phyloP scores from a whole-genome alignment of 2,797 vertebrate genomes.

The Dendrocincla tyrannina region DNA sequence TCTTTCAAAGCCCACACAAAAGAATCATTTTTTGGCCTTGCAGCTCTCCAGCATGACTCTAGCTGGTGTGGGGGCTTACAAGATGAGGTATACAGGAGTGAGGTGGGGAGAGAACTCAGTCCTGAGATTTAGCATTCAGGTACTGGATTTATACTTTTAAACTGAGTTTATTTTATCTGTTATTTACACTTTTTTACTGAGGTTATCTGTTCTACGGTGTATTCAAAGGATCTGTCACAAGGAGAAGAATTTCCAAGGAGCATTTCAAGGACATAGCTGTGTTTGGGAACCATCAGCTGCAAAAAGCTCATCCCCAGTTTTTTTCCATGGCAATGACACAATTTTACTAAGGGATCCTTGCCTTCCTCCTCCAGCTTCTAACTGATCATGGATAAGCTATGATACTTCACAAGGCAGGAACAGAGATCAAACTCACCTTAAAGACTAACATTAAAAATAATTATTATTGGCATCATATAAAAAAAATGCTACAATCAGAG shows the following conservation, averaged over 20 bases:
- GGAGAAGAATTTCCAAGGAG: not conserved
- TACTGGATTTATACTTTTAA: not conserved
- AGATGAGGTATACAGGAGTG: not conserved
- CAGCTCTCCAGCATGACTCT: not conserved
- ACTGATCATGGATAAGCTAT: not conserved
- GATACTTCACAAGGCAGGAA: not conserved
- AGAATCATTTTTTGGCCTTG: not conserved
- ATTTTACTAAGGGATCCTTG: not conserved
- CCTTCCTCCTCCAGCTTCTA: not conserved
- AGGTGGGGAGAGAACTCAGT: not conserved
- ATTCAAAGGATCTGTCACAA: not conserved
- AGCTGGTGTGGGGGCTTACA: not conserved
- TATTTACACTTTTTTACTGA: not conserved
- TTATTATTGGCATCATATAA: conserved; percentile 11
- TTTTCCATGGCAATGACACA: not conserved
- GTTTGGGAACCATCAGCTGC: not conserved
- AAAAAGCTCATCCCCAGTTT: not conserved
- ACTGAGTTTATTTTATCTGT: not conserved
- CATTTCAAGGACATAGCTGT: not conserved
- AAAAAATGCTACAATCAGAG: not conserved
- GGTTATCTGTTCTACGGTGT: not conserved
- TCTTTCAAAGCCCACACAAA: not conserved
- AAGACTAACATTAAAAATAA: not conserved
- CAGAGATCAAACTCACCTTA: not conserved
- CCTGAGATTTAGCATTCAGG: not conserved